Base-by-base conservation (phyloP, 2,113 vertebrate species). In the Cottus gobio region DNA sequence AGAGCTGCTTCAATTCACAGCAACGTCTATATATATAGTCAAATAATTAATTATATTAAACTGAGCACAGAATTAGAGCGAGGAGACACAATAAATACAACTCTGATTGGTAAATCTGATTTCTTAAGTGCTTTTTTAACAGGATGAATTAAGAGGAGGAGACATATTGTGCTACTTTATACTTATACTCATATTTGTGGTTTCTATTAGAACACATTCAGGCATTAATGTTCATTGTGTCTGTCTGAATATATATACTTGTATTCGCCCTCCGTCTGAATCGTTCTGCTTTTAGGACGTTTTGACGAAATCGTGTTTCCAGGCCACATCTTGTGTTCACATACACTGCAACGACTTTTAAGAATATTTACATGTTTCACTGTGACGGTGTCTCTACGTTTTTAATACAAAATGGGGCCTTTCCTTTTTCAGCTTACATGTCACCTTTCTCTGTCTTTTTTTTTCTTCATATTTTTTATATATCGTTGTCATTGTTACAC, bases 101-200 rank as follows among this genome's bases (percentile, higher is more conserved):
- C 70, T 75, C 8, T 65, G 5, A 80, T 62, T 60, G 48, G 39
- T 71, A 24, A 74, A 83, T 77, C 60, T 46, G 70, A 82, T 90
- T 83, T 71, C 18, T 16, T 10, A 42, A 34, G 28, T 30, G 26
- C 48, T 61, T 78, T 61, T 75, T 68, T 84, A 72, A 73, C 5
- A 34, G 61, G 64, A 60, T 70, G 13, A 48, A 52, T 79, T 46
- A 62, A 34, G 7, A 54, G 16, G n/a, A 54, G 52, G 50, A n/a
- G 22, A 52, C 8, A n/a, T 24, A 10, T 52, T 52, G 15, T 42
- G 10, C 10, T 42, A 13, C 39, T 50, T 50, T 50, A 48, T 6
- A 3, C 9, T 50, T 7, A 50, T 12, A 24, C 7, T 24, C 52
- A 46, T 4, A 46, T 46, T 46, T 46, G 18, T 16, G 44, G 16